phyloP scores from a whole-genome alignment of 2,113 vertebrate species.

The Polyodon spathula region DNA sequence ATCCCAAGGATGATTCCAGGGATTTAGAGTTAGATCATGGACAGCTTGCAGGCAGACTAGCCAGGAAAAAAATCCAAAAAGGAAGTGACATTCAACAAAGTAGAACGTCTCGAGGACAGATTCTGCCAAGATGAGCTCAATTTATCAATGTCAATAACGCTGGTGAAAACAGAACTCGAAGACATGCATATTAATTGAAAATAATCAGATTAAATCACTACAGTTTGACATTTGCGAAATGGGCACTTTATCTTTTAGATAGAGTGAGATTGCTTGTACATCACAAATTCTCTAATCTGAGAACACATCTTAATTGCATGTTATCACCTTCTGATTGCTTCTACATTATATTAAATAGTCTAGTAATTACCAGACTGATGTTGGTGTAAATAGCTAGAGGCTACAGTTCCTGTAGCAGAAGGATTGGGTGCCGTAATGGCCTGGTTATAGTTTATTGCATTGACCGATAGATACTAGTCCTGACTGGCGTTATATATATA shows the following conservation, averaged over 20 bases:
- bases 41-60: constrained; percentile 60
- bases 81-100: constrained; percentile 81
- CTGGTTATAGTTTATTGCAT: constrained; percentile 48
- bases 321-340: constrained; percentile 99
- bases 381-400: constrained; percentile 92
- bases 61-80: constrained; percentile 40
- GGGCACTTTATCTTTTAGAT: constrained; percentile 94
- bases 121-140: constrained; percentile 81
- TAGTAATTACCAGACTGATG: constrained; percentile 97
- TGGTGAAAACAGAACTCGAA: constrained; percentile 70
- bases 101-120: constrained; percentile 76
- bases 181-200: constrained; percentile 99
- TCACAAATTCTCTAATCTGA: constrained; percentile 83
- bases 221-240: constrained; percentile 89
- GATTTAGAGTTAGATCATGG: constrained; percentile 51
- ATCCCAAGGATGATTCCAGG: constrained; percentile 63
- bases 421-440: constrained; percentile 51
- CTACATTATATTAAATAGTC: constrained; percentile 98
- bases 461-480: constrained; percentile 8
- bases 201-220: constrained; percentile 95
- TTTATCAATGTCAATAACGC: constrained; percentile 93
- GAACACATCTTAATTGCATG: constrained; percentile 98
- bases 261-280: constrained; percentile 66
- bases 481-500: too few relatives aligned
- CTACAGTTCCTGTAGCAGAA: constrained; percentile 64